These are phyloP conservation scores for Cataglyphis cursor DNA, from an alignment of 2,888 invertebrate species.

Conservation along the genomic window DNA sequence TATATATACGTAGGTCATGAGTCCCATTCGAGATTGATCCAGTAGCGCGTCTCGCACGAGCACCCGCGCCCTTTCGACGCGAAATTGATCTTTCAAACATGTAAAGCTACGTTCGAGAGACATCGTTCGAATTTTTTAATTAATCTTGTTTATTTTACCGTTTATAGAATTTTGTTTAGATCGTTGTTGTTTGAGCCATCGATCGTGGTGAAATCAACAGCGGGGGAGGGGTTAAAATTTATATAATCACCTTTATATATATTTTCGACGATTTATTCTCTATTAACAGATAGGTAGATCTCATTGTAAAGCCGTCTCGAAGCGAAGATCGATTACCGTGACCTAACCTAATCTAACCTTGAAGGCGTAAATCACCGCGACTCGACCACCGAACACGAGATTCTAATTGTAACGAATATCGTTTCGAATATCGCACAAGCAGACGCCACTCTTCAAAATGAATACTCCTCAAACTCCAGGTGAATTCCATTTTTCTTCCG, in stretches of 20 bases:
- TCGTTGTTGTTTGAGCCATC: background rate
- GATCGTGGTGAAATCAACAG: slow-evolving; percentile 1
- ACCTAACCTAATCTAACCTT: slow-evolving; percentile 74
- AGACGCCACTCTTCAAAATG: slow-evolving; percentile 66
- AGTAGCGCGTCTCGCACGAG: background rate
- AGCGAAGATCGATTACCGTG: slow-evolving; percentile 67
- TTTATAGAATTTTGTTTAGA: background rate
- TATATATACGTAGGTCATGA: background rate
- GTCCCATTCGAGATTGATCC: slow-evolving; percentile 2
- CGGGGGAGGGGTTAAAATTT: background rate
- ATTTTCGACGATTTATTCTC: slow-evolving; percentile 60
- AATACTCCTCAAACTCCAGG: slow-evolving; percentile 78
- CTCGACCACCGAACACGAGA: slow-evolving; percentile 9
- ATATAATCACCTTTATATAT: slow-evolving; percentile 33
- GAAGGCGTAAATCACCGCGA: slow-evolving; percentile 63
- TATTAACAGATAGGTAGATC: slow-evolving; percentile 68
- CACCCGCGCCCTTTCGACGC: background rate
- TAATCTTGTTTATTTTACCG: background rate
- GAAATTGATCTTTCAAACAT: background rate
- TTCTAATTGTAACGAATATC: slow-evolving; percentile 2
- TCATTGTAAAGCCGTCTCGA: slow-evolving; percentile 39
- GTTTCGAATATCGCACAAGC: background rate
- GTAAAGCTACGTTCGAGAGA: background rate
- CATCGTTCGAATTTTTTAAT: background rate
- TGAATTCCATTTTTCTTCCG: slow-evolving; percentile 55